Evolutionary conservation across 2,113 vertebrate genomes (phyloP), one percentile per base, ranked within the genome.

Genomic region (Peromyscus leucopus): DNA sequence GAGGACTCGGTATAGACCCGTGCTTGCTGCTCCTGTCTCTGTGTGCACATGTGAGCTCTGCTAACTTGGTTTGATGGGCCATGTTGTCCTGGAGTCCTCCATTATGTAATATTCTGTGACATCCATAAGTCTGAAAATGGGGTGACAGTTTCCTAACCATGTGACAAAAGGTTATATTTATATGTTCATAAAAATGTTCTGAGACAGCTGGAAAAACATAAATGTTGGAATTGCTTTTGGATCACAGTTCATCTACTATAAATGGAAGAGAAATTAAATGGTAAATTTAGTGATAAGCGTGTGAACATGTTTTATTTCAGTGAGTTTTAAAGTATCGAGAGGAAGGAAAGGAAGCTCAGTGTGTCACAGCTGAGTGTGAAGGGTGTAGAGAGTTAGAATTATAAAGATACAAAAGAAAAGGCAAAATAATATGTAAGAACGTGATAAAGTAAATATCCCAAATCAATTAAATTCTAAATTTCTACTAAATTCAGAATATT

Each of bases 121-220:
- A 13, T 76, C 36, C 63, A 36, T n/a, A 80, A 74, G 36, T 16
- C 26, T 51, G 48, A 42, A 36, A 67, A 42, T 3, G 46, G 75
- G 48, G 46, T 39, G 26, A 82, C 46, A n/a, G 63, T 67, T 91
- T 86, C 31, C n/a, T 46, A 67, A 92, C 63, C 24, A 78, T 85
- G 63, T 71, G 39, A 93, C 55, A 78, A 87, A 63, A 76, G 78
- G 13, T n/a, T 96, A 17, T 63, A 63, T 76, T 90, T 82, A 46
- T 46, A 84, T 63, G 57, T n/a, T 84, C 69, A 55, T 61, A 26
- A 24, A 24, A 80, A n/a, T 5, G 1, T 72, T 75, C 63, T 19
- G 63, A 90, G 39, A 69, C 11, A 24, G 7, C 42, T 80, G 7
- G 24, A 84, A 94, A 94, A 96, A 88, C 36, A 74, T 51, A 94